phyloP scores from a whole-genome alignment of 1,140 invertebrate species.

The Zaprionus inermis region DNA sequence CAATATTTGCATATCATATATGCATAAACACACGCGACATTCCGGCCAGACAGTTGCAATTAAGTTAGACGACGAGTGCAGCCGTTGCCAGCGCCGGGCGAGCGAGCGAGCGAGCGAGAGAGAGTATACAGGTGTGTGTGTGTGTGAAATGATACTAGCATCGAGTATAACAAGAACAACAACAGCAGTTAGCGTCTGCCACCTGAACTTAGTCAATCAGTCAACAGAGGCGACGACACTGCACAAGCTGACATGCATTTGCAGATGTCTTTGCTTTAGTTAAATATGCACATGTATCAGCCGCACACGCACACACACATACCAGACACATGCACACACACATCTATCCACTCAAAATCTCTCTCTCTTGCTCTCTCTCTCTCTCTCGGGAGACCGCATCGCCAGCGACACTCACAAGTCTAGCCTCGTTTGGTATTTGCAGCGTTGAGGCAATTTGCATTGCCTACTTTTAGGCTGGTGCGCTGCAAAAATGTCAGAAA shows the following conservation, averaged over 20 bases:
- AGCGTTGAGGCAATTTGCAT: constrained; percentile 40
- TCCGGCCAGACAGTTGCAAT: constrained; percentile 69
- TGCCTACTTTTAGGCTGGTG: constrained; percentile 48
- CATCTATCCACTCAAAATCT: not conserved
- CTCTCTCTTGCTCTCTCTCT: no score
- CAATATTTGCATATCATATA: constrained; percentile 83
- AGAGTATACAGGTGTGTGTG: constrained; percentile 29
- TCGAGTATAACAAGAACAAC: constrained; percentile 40
- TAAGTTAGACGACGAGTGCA: constrained; percentile 56
- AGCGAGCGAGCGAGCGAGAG: constrained; percentile 13
- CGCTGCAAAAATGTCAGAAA: constrained; percentile 3
- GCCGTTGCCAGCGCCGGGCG: not conserved
- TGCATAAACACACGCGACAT: constrained; percentile 77
- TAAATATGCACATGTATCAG: constrained; percentile 54
- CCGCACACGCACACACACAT: constrained; percentile 6
- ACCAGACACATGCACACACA: constrained; percentile 17
- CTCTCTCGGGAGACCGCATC: no score
- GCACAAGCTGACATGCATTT: constrained; percentile 37
- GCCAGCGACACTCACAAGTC: not conserved
- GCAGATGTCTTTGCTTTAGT: constrained; percentile 45
- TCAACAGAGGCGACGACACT: constrained; percentile 51
- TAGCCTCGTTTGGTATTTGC: constrained; percentile 1
- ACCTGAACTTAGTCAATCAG: constrained; percentile 70
- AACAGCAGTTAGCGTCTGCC: constrained; percentile 52
- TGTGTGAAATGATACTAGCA: constrained; percentile 48